These are phyloP conservation scores for Phaethornis superciliosus DNA, from an alignment of 2,113 vertebrate genomes.

Conservation along the genomic window DNA sequence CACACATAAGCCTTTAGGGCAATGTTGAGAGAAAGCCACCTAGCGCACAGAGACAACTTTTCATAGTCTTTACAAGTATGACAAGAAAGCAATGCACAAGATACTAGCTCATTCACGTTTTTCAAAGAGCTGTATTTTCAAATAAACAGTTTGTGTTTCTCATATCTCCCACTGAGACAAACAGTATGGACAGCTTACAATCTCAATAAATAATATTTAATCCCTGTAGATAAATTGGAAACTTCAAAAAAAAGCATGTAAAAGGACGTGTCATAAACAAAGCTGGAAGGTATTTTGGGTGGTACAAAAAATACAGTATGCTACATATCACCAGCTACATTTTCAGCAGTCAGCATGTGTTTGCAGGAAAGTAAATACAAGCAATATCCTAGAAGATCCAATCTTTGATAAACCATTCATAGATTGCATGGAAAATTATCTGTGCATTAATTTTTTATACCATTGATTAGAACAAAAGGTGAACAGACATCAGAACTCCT, in stretches of 20 bases:
- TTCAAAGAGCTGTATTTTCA: slow-evolving; percentile 24
- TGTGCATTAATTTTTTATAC: not conserved
- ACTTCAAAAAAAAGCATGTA: not conserved
- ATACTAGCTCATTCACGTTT: slow-evolving; percentile 2
- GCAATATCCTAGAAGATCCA: not conserved
- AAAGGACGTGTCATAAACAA: not conserved
- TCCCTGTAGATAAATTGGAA: not conserved
- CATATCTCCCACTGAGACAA: not conserved
- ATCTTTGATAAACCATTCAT: not conserved
- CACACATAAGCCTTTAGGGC: not conserved
- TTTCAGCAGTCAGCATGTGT: not conserved
- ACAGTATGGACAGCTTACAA: not conserved
- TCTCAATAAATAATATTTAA: slow-evolving; percentile 17
- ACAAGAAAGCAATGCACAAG: slow-evolving; percentile 10
- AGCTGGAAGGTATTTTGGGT: not conserved
- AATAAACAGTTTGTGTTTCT: slow-evolving; percentile 21
- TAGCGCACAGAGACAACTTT: not conserved
- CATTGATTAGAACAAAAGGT: not conserved
- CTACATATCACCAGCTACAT: not conserved
- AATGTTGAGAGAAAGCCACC: not conserved
- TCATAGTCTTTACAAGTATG: not conserved
- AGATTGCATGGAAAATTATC: not conserved
- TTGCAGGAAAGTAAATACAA: not conserved
- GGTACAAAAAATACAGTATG: not conserved
- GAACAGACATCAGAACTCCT: not conserved